phyloP scores from a whole-genome alignment of 1,140 invertebrate species.

The Caenorhabditis latens region DNA sequence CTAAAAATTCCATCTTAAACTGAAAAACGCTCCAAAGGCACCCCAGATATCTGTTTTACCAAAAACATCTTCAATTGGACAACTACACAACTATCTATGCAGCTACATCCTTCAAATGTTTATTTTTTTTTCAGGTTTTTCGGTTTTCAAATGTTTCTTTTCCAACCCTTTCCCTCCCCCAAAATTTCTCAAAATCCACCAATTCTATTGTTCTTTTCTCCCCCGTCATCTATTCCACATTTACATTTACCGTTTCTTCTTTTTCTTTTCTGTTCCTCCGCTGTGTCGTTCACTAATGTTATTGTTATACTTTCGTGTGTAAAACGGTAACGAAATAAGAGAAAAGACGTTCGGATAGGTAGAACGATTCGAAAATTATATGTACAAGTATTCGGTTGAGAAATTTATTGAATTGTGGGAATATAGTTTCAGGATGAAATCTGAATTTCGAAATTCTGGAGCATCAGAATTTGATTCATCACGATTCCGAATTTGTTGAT shows the following conservation, averaged over 20 bases:
- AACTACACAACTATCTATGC: no score
- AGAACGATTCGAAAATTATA: not conserved
- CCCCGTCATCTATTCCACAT: not conserved
- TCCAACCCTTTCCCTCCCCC: no score
- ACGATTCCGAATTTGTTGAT: not conserved
- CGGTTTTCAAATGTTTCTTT: not conserved
- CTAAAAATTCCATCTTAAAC: no score
- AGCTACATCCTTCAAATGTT: no score
- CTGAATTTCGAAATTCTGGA: not conserved
- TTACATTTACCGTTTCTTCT: no score
- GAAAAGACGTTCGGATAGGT: slow-evolving; percentile 22
- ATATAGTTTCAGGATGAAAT: no score
- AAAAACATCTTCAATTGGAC: no score
- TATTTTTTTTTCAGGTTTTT: not conserved
- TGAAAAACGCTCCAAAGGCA: not conserved
- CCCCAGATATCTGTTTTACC: no score
- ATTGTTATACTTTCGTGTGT: not conserved
- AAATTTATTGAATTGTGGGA: no score
- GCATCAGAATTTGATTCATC: not conserved
- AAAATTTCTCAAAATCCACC: not conserved
- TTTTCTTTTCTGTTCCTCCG: no score
- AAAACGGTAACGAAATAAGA: not conserved
- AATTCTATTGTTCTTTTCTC: not conserved
- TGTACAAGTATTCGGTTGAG: not conserved
- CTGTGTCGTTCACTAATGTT: no score